Evolutionary conservation across 2,113 vertebrate genomes (phyloP).

Genomic region (Oncorhynchus tshawytscha): DNA sequence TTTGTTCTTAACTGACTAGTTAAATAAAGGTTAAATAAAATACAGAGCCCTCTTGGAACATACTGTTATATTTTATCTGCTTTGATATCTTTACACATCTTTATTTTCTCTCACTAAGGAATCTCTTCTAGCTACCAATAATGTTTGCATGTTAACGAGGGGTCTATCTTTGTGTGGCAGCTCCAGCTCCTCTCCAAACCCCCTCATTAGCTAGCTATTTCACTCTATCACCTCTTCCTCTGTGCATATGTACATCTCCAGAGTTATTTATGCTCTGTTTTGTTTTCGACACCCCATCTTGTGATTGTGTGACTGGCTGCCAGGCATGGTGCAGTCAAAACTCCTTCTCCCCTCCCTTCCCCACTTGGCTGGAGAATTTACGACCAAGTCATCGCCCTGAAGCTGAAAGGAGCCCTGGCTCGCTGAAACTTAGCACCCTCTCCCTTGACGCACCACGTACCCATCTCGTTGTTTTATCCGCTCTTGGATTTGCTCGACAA

Average conservation of each 20-base stretch:
- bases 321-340: constrained; percentile 59
- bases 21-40: too few species aligned
- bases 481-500: constrained; percentile 32
- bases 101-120: too few species aligned
- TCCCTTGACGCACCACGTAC: constrained; percentile 31
- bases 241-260: constrained; percentile 52
- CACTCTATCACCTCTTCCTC: constrained; percentile 26
- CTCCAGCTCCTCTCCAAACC: constrained; percentile 38
- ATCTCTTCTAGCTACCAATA: too few species aligned
- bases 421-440: constrained; percentile 54
- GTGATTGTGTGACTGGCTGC: constrained; percentile 58
- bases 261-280: constrained; percentile 64
- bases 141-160: too few species aligned
- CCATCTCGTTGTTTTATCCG: constrained; percentile 44
- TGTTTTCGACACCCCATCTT: constrained; percentile 65
- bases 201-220: constrained; percentile 37
- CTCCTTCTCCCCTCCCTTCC: constrained; percentile 5
- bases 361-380: constrained; percentile 64
- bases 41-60: neutral
- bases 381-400: constrained; percentile 56
- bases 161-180: constrained; percentile 10
- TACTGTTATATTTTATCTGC: constrained; percentile 27
- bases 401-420: constrained; percentile 49
- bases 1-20: too few species aligned
- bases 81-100: too few species aligned